Percentiles rank a stretch among this genome's conserved stretches.
Evolutionary conservation across 2,888 invertebrate species (phyloP).

Genomic region (Drosophila anomalipes): DNA sequence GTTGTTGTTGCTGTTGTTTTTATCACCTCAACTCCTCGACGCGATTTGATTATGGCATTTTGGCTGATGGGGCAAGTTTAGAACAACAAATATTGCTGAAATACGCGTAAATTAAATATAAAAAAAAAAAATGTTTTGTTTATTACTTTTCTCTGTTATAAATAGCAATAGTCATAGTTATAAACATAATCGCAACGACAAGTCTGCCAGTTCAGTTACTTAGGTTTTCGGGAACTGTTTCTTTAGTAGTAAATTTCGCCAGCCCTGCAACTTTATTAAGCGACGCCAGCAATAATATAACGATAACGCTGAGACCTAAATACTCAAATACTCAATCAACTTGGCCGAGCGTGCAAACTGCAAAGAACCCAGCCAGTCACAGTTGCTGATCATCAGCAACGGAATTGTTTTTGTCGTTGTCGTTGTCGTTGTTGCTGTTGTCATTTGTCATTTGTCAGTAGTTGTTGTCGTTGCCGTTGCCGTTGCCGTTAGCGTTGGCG

Average conservation of each 20-base stretch:
- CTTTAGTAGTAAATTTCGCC: slow-evolving; percentile 55
- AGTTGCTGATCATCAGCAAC: slow-evolving; percentile 32
- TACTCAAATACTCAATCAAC: slow-evolving; percentile 52
- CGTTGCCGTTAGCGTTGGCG: background rate
- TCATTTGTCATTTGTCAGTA: slow-evolving; percentile 10
- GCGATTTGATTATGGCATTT: slow-evolving; percentile 59
- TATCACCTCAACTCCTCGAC: slow-evolving; percentile 35
- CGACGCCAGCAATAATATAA: slow-evolving; percentile 33
- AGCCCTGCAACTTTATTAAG: slow-evolving; percentile 59
- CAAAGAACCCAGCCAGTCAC: slow-evolving; percentile 5
- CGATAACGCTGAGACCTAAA: slow-evolving; percentile 70
- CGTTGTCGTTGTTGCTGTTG: slow-evolving; percentile 23
- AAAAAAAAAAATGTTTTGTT: slow-evolving; percentile 1
- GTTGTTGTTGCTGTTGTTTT: slow-evolving; percentile 12
- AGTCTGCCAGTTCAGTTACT: slow-evolving; percentile 9
- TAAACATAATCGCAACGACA: slow-evolving; percentile 8
- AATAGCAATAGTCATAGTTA: slow-evolving; percentile 8
- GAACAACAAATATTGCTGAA: slow-evolving; percentile 34
- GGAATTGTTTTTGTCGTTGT: slow-evolving; percentile 9
- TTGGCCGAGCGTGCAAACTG: slow-evolving; percentile 15
- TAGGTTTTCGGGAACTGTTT: slow-evolving; percentile 5
- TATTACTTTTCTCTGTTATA: slow-evolving; percentile 12
- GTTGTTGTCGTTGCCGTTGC: slow-evolving; percentile 30
- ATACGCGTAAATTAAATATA: slow-evolving; percentile 13
- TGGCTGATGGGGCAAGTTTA: slow-evolving; percentile 30